phyloP scores from a whole-genome alignment of 2,888 invertebrate genomes.

The Pollenia angustigena region DNA sequence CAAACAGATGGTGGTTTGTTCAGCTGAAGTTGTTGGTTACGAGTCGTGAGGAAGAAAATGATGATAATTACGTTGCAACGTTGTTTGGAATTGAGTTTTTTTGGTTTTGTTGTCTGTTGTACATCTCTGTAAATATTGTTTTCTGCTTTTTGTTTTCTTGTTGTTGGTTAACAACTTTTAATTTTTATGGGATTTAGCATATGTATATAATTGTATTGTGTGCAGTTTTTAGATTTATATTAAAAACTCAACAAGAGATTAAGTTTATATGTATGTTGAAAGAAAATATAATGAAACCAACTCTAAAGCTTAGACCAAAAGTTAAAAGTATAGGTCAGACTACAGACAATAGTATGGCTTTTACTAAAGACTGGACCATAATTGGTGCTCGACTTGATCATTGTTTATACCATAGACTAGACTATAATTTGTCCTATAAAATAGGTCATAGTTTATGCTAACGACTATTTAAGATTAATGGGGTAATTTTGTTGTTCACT shows the following conservation, averaged over 20 bases:
- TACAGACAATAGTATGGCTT: too few species aligned
- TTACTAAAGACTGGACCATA: too few species aligned
- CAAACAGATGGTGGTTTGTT: slow-evolving; percentile 69
- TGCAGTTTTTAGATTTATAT: slow-evolving; percentile 25
- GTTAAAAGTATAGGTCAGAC: too few species aligned
- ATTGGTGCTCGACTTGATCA: too few species aligned
- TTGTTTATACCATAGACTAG: too few species aligned
- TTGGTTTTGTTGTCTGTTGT: slow-evolving; percentile 26
- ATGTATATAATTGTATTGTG: neutral
- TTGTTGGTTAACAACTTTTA: slow-evolving; percentile 62
- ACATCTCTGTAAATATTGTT: slow-evolving; percentile 49
- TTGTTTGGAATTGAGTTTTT: neutral
- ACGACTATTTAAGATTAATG: too few species aligned
- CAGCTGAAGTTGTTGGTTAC: slow-evolving; percentile 26
- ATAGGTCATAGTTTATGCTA: too few species aligned
- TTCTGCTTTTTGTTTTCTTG: slow-evolving; percentile 27
- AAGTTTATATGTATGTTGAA: neutral
- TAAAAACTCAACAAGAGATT: slow-evolving; percentile 1
- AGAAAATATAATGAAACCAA: neutral
- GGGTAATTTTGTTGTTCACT: too few species aligned
- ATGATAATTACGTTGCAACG: slow-evolving; percentile 10
- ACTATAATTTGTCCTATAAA: too few species aligned
- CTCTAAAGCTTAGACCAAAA: neutral
- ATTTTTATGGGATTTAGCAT: slow-evolving; percentile 58
- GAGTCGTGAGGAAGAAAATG: slow-evolving; percentile 1